Evolutionary conservation across 2,888 invertebrate genomes (phyloP), one percentile per base, ranked within the genome.

Genomic region (Emmelina monodactyla): DNA sequence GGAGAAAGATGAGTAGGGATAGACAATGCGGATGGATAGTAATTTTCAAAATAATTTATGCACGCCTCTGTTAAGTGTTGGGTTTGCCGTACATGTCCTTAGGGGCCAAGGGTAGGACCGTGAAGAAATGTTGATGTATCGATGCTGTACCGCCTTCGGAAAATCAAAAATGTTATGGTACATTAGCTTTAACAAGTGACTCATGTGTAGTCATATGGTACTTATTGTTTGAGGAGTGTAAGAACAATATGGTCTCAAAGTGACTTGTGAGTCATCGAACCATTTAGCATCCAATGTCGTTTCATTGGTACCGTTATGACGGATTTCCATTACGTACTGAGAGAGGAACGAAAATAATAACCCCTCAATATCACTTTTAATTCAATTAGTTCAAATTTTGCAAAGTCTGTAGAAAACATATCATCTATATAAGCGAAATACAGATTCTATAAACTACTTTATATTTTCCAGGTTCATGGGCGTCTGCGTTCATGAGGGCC

Each of bases 401-500:
- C n/a, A n/a, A n/a, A n/a, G n/a, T n/a, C n/a, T n/a, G n/a, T n/a
- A n/a, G n/a, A n/a, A n/a, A n/a, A n/a, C n/a, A n/a, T n/a, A n/a
- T n/a, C n/a, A n/a, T n/a, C n/a, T n/a, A n/a, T n/a, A n/a, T n/a
- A n/a, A n/a, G n/a, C n/a, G 6, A 6, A 19, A 19, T 19, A 19
- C 19, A 19, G 19, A 19, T 19, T 19, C 9, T 19, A 19, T 19
- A 19, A 19, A 19, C 5, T 19, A 19, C 19, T 19, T 19, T 6
- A 19, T 6, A 19, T 6, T n/a, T 7, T 25, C n/a, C 81, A 94
- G 94, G 65, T 94, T 96, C 80, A 91, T 92, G 89, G 97, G 96
- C 45, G 96, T 93, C 31, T 96, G 96, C 76, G 96, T 97, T 39
- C 94, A 96, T 70, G 94, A 95, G 69, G 95, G 96, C 19, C 96